phyloP scores from a whole-genome alignment of 2,888 invertebrate genomes.

The Eupsilia transversa region DNA sequence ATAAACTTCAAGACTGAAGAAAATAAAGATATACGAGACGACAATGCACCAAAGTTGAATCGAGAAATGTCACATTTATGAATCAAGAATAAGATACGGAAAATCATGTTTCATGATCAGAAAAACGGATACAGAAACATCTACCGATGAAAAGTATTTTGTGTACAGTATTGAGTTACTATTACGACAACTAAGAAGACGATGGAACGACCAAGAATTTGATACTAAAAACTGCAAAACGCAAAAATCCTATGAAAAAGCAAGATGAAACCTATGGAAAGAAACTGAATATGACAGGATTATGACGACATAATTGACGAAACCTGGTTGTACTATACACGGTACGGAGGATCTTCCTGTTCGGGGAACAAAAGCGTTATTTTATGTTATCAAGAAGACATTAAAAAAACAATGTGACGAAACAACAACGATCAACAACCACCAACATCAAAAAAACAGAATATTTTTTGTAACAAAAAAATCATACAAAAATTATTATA shows the following conservation, averaged over 20 bases:
- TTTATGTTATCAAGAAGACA: not conserved
- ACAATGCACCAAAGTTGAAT: conserved; percentile 12
- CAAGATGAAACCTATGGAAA: not conserved
- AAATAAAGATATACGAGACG: conserved; percentile 27
- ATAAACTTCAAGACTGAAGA: conserved; percentile 39
- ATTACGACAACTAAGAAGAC: not conserved
- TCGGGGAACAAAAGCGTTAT: not conserved
- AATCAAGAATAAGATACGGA: not conserved
- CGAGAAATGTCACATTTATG: conserved; percentile 25
- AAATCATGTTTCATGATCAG: not conserved
- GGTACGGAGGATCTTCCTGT: no score
- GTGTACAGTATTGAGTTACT: not conserved
- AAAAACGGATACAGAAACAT: not conserved
- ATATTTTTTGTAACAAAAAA: conserved; percentile 61
- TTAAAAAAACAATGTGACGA: conserved; percentile 5
- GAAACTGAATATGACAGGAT: not conserved
- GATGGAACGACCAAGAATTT: not conserved
- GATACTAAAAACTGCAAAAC: not conserved
- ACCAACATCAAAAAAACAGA: conserved; percentile 38
- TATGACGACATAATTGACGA: not conserved
- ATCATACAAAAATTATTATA: conserved; percentile 46
- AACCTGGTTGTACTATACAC: not conserved
- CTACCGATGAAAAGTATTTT: not conserved
- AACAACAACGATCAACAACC: conserved; percentile 28
- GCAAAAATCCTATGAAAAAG: not conserved